phyloP scores from a whole-genome alignment of 2,888 invertebrate species.

The Hypomecis punctinalis region DNA sequence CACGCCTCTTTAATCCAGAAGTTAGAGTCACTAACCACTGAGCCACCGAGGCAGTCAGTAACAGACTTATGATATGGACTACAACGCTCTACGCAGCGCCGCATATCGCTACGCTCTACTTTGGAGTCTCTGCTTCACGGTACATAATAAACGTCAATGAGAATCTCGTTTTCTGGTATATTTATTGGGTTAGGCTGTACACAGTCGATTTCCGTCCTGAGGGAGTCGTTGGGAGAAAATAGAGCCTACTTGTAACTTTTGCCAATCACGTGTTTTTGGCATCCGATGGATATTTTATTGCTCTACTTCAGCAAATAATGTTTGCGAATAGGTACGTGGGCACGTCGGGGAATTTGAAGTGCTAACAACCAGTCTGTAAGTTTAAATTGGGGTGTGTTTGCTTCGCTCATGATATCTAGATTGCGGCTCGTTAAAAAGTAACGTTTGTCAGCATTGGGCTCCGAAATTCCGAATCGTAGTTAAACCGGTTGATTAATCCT shows the following conservation, averaged over 20 bases:
- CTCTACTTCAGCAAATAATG: constrained; percentile 54
- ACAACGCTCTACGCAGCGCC: too few species aligned
- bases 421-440: constrained; percentile 42
- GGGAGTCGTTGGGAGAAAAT: constrained; percentile 48
- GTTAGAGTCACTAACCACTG: too few species aligned
- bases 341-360: constrained; percentile 46
- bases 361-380: constrained; percentile 52
- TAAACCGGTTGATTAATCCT: too few species aligned
- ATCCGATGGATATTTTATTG: constrained; percentile 53
- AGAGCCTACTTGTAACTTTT: constrained; percentile 22
- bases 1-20: too few species aligned
- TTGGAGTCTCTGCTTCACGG: too few species aligned
- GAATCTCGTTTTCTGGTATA: constrained; percentile 7
- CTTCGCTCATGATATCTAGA: constrained; percentile 48
- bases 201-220: constrained; percentile 35
- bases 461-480: too few species aligned
- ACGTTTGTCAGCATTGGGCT: too few species aligned
- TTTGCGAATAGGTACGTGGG: constrained; percentile 30
- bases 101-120: too few species aligned
- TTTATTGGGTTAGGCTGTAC: constrained; percentile 33
- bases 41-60: too few species aligned
- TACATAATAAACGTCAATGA: constrained; percentile 3
- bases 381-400: constrained; percentile 57
- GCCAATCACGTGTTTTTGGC: constrained; percentile 38
- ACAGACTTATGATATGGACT: too few species aligned